Evolutionary conservation across 2,113 vertebrate species (phyloP), one percentile per base, ranked within the genome.

Genomic region (Gadus macrocephalus): DNA sequence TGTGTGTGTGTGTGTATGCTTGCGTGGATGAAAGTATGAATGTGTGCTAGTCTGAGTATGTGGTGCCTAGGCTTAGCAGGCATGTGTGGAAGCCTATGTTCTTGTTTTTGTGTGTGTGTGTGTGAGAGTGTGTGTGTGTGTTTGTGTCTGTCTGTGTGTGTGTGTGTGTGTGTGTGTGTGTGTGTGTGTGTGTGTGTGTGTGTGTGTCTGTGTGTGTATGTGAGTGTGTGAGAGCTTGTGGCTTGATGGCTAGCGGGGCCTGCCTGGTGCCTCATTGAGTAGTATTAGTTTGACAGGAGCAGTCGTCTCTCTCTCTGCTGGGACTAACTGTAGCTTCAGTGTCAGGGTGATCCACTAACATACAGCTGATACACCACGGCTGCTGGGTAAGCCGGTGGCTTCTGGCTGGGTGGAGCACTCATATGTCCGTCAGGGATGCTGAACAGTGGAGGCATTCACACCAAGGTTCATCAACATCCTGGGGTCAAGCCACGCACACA

Each of bases 401-500:
- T 2, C 11, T 68, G 9, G 49, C 64, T 69, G 61, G 69, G 60
- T 17, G 19, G 56, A 81, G 87, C 85, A 82, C 73, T 70, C 69
- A 64, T 80, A 77, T 83, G 49, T 25, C 56, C 58, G 16, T 31
- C 42, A 53, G 28, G 73, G 78, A 67, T 71, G 63, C 74, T 69
- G 76, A 87, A 89, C 83, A 90, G 84, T 80, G 77, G 71, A 73
- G 72, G 75, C 71, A 90, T 88, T 89, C 87, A 87, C 67, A 15
- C 35, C 1, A 3, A 61, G 69, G 53, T 80, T 82, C 77, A 79
- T 72, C 42, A 80, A 83, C 79, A 60, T 81, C 75, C 69, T 1
- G 8, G 72, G 69, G 74, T 75, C 68, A 74, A 69, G 64, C 55
- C 74, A 4, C 31, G 5, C 31, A 31, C 31, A 31, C 31, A 31